Conservation (phyloP, 1,140 invertebrate species). For the Asbolus verrucosus region DNA sequence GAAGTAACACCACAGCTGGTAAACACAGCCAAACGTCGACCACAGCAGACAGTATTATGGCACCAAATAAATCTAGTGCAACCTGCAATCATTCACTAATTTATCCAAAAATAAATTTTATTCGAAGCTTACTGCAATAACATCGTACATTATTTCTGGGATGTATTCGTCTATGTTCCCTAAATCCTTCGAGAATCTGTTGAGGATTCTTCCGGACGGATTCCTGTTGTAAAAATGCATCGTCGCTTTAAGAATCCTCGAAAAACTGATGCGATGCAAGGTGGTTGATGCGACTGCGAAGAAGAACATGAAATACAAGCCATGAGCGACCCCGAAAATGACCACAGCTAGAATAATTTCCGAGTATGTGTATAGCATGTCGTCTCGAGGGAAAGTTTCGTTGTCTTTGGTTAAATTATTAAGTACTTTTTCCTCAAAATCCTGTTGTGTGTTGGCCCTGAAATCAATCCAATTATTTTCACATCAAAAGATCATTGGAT, state of each 20-base stretch:
- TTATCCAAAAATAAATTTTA: constrained; percentile 62
- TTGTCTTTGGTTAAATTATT: not conserved
- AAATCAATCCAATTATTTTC: constrained; percentile 11
- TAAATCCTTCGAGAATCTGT: constrained; percentile 80
- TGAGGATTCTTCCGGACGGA: constrained; percentile 79
- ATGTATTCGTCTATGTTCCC: constrained; percentile 84
- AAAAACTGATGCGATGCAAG: constrained; percentile 77
- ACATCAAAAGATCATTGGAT: constrained; percentile 36
- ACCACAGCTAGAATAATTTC: constrained; percentile 71
- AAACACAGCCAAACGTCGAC: constrained; percentile 79
- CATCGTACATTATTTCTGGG: constrained; percentile 74
- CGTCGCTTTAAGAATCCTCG: constrained; percentile 69
- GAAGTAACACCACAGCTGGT: constrained; percentile 50
- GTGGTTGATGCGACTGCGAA: constrained; percentile 80
- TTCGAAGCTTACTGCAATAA: constrained; percentile 65
- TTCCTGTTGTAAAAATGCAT: constrained; percentile 92
- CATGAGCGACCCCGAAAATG: constrained; percentile 71
- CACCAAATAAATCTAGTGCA: constrained; percentile 68
- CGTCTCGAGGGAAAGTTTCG: constrained; percentile 12
- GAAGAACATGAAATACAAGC: constrained; percentile 80
- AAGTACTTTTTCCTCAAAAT: constrained; percentile 18
- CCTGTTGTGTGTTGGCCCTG: constrained; percentile 51
- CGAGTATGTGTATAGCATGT: constrained; percentile 64
- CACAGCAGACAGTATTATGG: constrained; percentile 74
- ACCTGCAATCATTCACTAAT: constrained; percentile 57